A percentile compares a stretch with the other conserved stretches of the same genome.
Conservation (phyloP, 2,113 vertebrate genomes). For the Varanus salvator region DNA sequence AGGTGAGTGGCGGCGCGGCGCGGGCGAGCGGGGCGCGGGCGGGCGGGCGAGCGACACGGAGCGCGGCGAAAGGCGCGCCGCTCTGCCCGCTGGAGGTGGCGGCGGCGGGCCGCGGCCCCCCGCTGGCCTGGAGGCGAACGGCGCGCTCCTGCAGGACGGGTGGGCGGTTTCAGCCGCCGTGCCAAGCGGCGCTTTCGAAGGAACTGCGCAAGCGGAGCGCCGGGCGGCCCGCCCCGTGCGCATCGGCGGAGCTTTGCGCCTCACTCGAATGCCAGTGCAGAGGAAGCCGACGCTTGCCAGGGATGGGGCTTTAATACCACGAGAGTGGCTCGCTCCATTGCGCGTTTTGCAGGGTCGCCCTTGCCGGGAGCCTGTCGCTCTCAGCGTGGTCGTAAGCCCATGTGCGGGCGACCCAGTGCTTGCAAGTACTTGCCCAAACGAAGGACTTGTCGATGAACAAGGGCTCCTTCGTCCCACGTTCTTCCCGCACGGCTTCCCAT, state of each 20-base stretch:
- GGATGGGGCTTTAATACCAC: background rate
- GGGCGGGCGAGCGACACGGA: no score
- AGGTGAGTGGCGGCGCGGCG: background rate
- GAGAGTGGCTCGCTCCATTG: background rate
- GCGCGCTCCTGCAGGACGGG: no score
- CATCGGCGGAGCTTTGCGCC: no score
- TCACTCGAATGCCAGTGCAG: background rate
- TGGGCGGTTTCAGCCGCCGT: no score
- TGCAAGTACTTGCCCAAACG: background rate
- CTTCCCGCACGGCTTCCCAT: background rate
- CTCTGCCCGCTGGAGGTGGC: background rate
- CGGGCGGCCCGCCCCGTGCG: no score
- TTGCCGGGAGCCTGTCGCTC: no score
- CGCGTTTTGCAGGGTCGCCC: background rate
- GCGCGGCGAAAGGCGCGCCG: background rate
- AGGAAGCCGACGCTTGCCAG: background rate
- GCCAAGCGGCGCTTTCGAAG: no score
- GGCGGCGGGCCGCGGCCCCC: no score
- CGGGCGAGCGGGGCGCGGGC: no score
- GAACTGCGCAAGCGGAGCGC: no score
- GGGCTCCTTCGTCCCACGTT: background rate
- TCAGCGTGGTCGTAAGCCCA: no score
- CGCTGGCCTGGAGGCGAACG: background rate
- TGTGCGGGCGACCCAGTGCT: no score
- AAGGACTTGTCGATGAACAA: background rate